Base-by-base conservation (phyloP, 2,797 vertebrate genomes). In the Gobio occitaniae region DNA sequence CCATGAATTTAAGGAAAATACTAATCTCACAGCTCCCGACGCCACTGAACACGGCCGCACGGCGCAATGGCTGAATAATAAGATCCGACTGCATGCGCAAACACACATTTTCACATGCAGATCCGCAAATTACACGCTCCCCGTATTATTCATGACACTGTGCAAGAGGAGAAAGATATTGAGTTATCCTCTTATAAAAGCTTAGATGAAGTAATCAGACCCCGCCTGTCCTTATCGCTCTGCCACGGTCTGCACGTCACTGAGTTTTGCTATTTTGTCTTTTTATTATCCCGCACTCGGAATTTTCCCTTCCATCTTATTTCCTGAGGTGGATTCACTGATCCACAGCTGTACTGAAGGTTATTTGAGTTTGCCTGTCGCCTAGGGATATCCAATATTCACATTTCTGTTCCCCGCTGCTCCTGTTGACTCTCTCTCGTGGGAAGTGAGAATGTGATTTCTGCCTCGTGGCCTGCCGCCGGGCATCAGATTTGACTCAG, bases 391-490 rank as follows among this genome's bases (percentile, higher is more conserved):
- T 87, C 77, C 77, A 83, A 83, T 83, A 87, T 87, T 88, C 82
- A 68, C 85, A 65, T 78, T 83, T 79, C 61, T 81, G 69, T 79
- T 80, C 75, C 81, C n/a, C 47, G 84, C 72, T 87, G 74, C 75
- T 84, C 71, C 66, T 76, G 59, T 38, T 83, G 66, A 76, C 83
- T 84, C 83, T 66, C 76, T 66, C 83, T 84, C n/a, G 56, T 78
- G 75, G 72, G 66, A 85, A 79, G 87, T 84, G 81, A 85, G 80
- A 84, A 89, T 87, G 66, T 85, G 83, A 86, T 86, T 89, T 84
- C 71, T 78, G 78, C 75, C 81, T 82, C 61, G 11, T 36, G 86
- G 74, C 47, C 32, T 81, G 79, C 80, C 21, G 52, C 84, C 72
- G 65, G 69, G 54, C 61, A 85, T 78, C 70, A 68, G 82, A 82